Percentiles rank a stretch among this genome's conserved stretches.
phyloP scores from a whole-genome alignment of 2,797 vertebrate genomes.

The Etheostoma perlongum region DNA sequence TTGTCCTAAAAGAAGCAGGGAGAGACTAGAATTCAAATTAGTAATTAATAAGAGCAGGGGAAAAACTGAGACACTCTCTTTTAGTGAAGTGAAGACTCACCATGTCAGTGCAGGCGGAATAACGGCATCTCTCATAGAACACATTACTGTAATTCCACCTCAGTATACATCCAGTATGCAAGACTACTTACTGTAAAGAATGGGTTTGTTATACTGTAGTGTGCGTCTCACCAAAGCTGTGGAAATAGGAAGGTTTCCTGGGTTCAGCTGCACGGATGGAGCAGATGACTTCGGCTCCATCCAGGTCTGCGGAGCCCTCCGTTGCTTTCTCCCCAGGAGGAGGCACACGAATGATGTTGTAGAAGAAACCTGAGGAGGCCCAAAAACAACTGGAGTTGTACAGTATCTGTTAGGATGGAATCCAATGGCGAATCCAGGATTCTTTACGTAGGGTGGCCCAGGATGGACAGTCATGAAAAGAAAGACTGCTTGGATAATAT shows the following conservation, averaged over 20 bases:
- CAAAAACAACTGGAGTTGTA: background rate
- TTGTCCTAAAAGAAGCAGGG: conserved; percentile 49
- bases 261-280: conserved; percentile 86
- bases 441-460: too few species aligned
- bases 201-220: conserved; percentile 15
- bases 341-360: conserved; percentile 91
- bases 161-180: conserved; percentile 28
- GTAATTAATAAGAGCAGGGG: conserved; percentile 54
- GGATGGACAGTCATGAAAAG: too few species aligned
- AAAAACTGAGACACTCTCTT: conserved; percentile 19
- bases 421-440: too few species aligned
- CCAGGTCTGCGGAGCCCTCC: conserved; percentile 78
- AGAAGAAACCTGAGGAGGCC: conserved; percentile 85
- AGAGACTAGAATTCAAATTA: conserved; percentile 60
- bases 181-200: background rate
- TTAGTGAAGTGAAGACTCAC: conserved; percentile 35
- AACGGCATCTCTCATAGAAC: conserved; percentile 26
- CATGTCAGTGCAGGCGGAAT: conserved; percentile 28
- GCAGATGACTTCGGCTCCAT: conserved; percentile 89
- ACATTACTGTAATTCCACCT: conserved; percentile 31
- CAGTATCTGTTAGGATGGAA: background rate
- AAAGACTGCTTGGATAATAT: too few species aligned
- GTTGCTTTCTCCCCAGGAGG: conserved; percentile 71
- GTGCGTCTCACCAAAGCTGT: conserved; percentile 92
- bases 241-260: conserved; percentile 93